Conservation (phyloP, 2,113 vertebrate genomes). For the Otolemur garnettii region DNA sequence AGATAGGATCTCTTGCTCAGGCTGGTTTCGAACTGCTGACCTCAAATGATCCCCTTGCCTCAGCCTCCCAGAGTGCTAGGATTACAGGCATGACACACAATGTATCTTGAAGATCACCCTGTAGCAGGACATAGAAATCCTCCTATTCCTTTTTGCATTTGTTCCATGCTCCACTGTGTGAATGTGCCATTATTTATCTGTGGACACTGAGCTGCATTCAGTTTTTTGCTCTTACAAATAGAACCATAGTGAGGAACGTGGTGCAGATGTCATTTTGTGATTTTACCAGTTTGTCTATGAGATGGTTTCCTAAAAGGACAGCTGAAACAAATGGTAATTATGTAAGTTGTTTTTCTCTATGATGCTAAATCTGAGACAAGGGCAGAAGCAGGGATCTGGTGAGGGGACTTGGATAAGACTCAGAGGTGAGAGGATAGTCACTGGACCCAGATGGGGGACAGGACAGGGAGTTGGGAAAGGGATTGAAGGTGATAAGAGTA, state of each 20-base stretch:
- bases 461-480: neutral
- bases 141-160: neutral
- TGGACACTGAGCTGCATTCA: neutral
- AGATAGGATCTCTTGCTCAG: too few species aligned
- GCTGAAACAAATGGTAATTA: neutral
- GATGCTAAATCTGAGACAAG: neutral
- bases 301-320: neutral
- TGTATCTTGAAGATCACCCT: neutral
- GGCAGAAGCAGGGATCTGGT: neutral
- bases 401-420: neutral
- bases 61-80: too few species aligned
- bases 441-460: neutral
- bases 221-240: neutral
- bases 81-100: too few species aligned
- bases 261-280: neutral
- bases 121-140: neutral
- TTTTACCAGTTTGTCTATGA: neutral
- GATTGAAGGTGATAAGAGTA: neutral
- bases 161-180: fast-evolving
- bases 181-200: neutral
- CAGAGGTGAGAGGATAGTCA: too few species aligned
- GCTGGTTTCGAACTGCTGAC: too few species aligned
- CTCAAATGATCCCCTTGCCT: too few species aligned
- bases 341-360: neutral
- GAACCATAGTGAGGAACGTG: neutral